Percentiles rank a stretch among this genome's conserved stretches.
phyloP scores from a whole-genome alignment of 2,113 vertebrate species.

The Oreochromis tanganicae region DNA sequence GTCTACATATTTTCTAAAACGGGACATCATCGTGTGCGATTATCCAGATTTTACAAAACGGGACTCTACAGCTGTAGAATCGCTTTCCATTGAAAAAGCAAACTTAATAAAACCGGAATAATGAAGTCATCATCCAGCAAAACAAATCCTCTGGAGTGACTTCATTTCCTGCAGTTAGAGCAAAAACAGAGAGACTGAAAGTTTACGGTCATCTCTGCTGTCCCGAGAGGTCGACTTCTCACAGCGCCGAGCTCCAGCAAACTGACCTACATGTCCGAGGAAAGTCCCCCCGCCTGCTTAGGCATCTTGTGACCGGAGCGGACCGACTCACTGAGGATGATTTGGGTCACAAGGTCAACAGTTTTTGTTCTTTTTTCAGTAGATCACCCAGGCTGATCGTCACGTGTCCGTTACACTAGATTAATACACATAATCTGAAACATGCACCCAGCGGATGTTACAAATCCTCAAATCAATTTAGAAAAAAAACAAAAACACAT shows the following conservation, averaged over 20 bases:
- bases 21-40: neutral
- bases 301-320: neutral
- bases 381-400: neutral
- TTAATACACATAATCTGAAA: neutral
- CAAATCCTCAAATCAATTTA: neutral
- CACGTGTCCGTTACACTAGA: neutral
- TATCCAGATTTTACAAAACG: neutral
- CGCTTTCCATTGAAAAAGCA: fast-evolving
- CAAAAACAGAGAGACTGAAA: neutral
- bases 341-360: neutral
- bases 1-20: neutral
- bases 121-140: neutral
- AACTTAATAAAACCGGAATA: neutral
- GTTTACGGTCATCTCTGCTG: neutral
- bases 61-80: neutral
- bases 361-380: neutral
- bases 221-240: neutral
- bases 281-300: neutral
- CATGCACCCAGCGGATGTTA: no score
- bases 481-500: neutral
- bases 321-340: neutral
- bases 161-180: neutral
- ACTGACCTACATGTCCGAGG: neutral
- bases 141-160: neutral
- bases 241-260: neutral